Evolutionary conservation across 2,888 invertebrate species (phyloP).

Genomic region (Limnephilus rhombicus): DNA sequence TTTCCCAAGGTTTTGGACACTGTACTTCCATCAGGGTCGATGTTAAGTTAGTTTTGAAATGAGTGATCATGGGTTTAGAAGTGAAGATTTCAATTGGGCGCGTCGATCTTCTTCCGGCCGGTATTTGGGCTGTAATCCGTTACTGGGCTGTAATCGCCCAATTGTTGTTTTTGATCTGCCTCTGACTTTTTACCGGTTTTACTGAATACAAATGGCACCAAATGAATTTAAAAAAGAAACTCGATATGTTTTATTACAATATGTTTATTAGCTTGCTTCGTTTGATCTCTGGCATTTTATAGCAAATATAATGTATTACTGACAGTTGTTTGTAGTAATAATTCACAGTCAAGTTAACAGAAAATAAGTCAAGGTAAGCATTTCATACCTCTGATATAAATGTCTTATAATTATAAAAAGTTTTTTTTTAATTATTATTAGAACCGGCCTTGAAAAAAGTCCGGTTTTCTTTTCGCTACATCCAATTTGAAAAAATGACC

Average conservation of each 20-base stretch:
- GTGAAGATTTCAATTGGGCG: no score
- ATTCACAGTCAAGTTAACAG: background rate
- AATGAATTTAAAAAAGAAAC: background rate
- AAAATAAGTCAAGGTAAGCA: background rate
- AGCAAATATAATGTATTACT: background rate
- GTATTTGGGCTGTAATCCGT: no score
- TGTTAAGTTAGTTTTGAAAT: no score
- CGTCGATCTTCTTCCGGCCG: no score
- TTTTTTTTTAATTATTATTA: background rate
- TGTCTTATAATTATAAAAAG: background rate
- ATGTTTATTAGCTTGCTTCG: background rate
- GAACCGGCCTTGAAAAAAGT: background rate
- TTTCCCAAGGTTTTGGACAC: no score
- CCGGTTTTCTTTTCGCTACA: background rate
- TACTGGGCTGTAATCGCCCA: no score
- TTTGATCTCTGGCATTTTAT: background rate
- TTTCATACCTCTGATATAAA: background rate
- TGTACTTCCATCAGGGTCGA: no score
- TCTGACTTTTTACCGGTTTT: background rate
- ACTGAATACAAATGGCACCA: background rate
- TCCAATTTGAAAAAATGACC: no score
- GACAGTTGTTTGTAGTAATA: background rate
- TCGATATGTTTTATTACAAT: background rate
- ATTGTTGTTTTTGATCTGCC: background rate
- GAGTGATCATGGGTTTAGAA: no score